A percentile compares a stretch with the other conserved stretches of the same genome.
Conservation (phyloP, 1,140 invertebrate genomes). For the Brachionus rotundiformis region DNA sequence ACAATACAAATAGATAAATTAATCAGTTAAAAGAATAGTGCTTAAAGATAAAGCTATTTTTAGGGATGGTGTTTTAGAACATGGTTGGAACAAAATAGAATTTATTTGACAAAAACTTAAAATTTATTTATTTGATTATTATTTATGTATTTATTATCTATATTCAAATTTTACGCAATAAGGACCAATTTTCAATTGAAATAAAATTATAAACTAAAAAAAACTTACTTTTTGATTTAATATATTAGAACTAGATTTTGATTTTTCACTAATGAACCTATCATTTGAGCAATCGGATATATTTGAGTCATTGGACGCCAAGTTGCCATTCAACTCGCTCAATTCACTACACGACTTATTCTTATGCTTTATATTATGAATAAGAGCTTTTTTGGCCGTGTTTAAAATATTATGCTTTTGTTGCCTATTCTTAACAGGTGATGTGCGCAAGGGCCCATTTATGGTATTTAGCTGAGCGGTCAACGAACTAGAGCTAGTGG, state of each 20-base stretch:
- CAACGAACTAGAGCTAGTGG: neutral
- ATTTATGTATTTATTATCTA: too few species aligned
- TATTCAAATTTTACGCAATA: too few species aligned
- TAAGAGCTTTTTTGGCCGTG: conserved; percentile 2
- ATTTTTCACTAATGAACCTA: neutral
- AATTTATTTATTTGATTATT: too few species aligned
- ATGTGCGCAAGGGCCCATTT: neutral
- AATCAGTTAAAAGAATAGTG: too few species aligned
- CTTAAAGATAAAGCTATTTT: too few species aligned
- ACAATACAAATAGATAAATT: too few species aligned
- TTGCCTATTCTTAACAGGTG: conserved; percentile 3
- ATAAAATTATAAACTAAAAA: neutral
- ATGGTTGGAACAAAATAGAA: too few species aligned
- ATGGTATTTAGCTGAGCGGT: neutral
- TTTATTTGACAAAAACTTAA: too few species aligned
- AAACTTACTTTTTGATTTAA: neutral
- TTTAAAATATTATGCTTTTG: conserved; percentile 26
- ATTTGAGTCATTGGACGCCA: neutral
- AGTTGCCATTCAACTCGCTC: neutral
- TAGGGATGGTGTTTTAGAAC: too few species aligned
- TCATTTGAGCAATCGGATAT: neutral
- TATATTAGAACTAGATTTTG: conserved; percentile 24
- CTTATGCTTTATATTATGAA: conserved; percentile 29
- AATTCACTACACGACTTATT: conserved; percentile 20
- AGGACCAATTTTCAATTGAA: too few species aligned